Base-by-base conservation (phyloP, 2,888 invertebrate genomes). In the Linnaemya vulpina region DNA sequence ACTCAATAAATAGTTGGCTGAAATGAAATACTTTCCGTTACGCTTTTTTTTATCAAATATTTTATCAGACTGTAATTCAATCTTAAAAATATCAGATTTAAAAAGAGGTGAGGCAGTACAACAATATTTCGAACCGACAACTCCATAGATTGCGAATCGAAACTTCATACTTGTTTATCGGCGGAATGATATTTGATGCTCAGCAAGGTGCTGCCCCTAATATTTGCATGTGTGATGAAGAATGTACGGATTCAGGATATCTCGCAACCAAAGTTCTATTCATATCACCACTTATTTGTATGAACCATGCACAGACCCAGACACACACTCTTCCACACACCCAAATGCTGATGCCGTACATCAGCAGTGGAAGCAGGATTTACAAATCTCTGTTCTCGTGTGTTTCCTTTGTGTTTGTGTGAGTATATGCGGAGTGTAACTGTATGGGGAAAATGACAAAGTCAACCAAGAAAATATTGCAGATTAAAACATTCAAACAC, bases 281-380 rank as follows among this genome's bases (percentile, higher is more conserved):
- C 75, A 74, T 78, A 82, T 85, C 78, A 75, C 74, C 74, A 89
- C 87, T 89, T 86, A 83, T 86, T 84, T 83, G 84, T 78, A 67
- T 58, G 70, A 71, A 78, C 9, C 79, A 81, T 74, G 63, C 46
- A 49, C 35, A 67, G 35, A 30, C 43, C 20, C 20, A 55, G 46
- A 25, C 3, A 17, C 9, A 53, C 13, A 73, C 65, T 30, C 30
- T 30, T 2, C 5, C 5, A 76, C 58, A 49, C 49, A 25, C 13
- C 22, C 62, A 46, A 17, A n/a, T 9, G 8, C 22, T 22, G n/a
- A 53, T 22, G n/a, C 65, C 55, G 20, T 17, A 75, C 81, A 88
- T 79, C 83, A 77, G 82, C 77, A 86, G 76, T 82, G 86, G 71
- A 67, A 85, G 53, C 30, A 76, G 74, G 68, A 76, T 70, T 70